Percentiles rank a stretch among this genome's conserved stretches.
Evolutionary conservation across 2,888 invertebrate genomes (phyloP).

Genomic region (Tiliacea aurago): DNA sequence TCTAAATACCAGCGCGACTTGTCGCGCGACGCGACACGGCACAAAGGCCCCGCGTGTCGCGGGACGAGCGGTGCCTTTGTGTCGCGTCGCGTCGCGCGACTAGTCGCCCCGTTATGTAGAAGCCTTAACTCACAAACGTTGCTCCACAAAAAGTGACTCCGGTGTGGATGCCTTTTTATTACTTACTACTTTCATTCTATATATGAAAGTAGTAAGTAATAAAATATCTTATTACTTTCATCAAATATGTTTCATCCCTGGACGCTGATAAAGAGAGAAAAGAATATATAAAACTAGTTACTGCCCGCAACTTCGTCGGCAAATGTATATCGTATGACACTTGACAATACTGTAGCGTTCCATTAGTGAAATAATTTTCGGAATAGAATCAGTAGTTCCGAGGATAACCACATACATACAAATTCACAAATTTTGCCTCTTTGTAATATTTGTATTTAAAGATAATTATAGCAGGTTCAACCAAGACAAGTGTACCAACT

Average conservation of each 20-base stretch:
- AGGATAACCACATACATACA: background rate
- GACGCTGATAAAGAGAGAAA: background rate
- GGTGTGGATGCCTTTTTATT: background rate
- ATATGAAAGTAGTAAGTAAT: too few relatives aligned
- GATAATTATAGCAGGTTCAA: background rate
- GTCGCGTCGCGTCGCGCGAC: too few relatives aligned
- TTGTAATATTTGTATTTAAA: background rate
- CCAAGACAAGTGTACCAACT: background rate
- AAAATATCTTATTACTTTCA: background rate
- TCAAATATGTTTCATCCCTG: background rate
- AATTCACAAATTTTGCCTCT: too few relatives aligned
- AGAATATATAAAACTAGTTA: background rate
- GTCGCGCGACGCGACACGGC: too few relatives aligned
- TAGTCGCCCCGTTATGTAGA: too few relatives aligned
- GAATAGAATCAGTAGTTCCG: background rate
- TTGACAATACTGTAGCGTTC: background rate
- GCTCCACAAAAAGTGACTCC: background rate
- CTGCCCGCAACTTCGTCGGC: background rate
- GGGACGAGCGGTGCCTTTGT: too few relatives aligned
- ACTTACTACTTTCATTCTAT: background rate
- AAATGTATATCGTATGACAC: background rate
- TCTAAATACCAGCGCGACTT: too few relatives aligned
- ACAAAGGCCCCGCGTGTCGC: too few relatives aligned
- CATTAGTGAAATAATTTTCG: background rate
- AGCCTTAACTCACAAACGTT: background rate